Percentiles rank a stretch among this genome's conserved stretches.
Conservation (phyloP, 2,113 vertebrate species). For the Emydocephalus ijimae region DNA sequence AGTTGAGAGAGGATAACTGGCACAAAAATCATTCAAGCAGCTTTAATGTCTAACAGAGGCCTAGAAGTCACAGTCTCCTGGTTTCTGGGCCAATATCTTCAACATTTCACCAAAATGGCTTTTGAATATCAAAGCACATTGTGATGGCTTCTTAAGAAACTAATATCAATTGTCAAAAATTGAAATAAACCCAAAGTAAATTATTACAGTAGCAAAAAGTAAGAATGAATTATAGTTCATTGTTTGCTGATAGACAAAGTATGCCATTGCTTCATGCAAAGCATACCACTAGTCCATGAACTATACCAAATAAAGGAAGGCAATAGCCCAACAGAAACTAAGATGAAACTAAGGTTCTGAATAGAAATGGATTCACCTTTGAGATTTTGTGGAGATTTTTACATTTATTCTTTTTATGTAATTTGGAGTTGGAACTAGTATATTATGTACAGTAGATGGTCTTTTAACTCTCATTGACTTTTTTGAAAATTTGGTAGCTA, state of each 20-base stretch:
- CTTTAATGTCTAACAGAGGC: too few species aligned
- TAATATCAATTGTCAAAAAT: background rate
- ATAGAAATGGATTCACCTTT: background rate
- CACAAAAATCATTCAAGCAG: too few species aligned
- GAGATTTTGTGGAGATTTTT: background rate
- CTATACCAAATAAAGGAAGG: background rate
- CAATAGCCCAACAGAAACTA: background rate
- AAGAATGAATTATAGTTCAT: background rate
- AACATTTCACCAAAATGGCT: background rate
- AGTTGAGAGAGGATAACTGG: too few species aligned
- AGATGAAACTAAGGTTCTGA: too few species aligned
- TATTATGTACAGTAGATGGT: background rate
- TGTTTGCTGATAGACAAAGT: background rate
- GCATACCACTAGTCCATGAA: background rate
- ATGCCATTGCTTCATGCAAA: background rate
- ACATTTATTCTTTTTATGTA: background rate
- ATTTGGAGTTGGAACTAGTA: background rate
- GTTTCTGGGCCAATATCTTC: background rate
- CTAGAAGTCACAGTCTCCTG: background rate
- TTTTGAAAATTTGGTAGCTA: background rate
- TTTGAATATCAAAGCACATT: background rate
- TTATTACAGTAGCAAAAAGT: background rate
- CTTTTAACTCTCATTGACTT: background rate
- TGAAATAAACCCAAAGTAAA: background rate
- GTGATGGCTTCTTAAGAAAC: background rate